Conservation (phyloP, 2,113 vertebrate species). For the Lota lota region DNA sequence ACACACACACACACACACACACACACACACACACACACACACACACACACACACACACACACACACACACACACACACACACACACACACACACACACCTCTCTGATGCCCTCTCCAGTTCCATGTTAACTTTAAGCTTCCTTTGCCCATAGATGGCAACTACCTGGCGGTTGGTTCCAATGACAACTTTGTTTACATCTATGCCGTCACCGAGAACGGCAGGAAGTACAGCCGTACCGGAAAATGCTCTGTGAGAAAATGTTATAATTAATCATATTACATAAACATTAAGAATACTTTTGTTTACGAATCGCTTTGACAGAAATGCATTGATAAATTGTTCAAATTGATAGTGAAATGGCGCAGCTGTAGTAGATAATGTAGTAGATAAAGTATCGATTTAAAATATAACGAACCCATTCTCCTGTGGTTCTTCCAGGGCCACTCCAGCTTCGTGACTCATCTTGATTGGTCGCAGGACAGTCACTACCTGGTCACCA, state of each 20-base stretch:
- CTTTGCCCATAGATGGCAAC: constrained; percentile 66
- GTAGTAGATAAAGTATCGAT: too few species aligned
- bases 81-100: neutral
- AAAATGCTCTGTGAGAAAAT: constrained; percentile 75
- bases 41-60: neutral
- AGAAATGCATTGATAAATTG: too few species aligned
- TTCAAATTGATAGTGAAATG: too few species aligned
- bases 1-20: neutral
- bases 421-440: constrained; percentile 57
- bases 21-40: neutral
- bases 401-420: too few species aligned
- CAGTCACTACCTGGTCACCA: constrained; percentile 85
- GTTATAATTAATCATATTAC: too few species aligned
- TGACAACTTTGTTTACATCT: constrained; percentile 92
- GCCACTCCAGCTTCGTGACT: constrained; percentile 90
- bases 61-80: neutral
- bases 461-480: constrained; percentile 85
- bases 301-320: too few species aligned
- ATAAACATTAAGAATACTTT: too few species aligned
- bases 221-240: constrained; percentile 78
- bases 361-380: too few species aligned
- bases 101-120: neutral
- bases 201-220: constrained; percentile 78
- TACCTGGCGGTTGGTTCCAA: constrained; percentile 83
- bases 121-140: neutral